Evolutionary conservation across 2,888 invertebrate genomes (phyloP), one percentile per base, ranked within the genome.

Genomic region (Drosophila suboccidentalis): DNA sequence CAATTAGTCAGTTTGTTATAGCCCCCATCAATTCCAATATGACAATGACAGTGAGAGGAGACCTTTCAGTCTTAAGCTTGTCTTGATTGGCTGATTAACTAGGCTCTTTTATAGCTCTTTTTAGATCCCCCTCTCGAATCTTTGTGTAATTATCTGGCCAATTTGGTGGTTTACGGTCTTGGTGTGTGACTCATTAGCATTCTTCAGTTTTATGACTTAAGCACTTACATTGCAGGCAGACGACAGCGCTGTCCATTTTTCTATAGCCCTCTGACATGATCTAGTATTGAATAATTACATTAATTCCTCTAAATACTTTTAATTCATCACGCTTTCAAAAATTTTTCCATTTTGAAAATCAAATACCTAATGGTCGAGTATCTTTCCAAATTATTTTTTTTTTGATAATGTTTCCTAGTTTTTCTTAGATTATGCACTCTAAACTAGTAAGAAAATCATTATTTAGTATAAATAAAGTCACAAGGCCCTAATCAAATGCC

Each of bases 121-220:
- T 43, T 4, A 43, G 19, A 13, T 34, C 9, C 13, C 17, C 26
- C 38, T 9, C 43, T 43, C 43, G 4, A 17, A 2, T 39, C 22
- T 36, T 4, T 59, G 46, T 13, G 38, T 57, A 72, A 60, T 71
- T 71, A 61, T 26, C 57, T 38, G 53, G 38, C 13, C 60, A 65
- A 71, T 53, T 71, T 66, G 50, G 19, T 59, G 47, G 49, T 26
- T 71, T 70, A 60, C 44, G 15, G 19, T 11, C 49, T 61, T 54
- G 26, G 22, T 17, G 19, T 54, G 44, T 47, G 58, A 38, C 51
- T 73, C 73, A 74, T 74, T 73, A 69, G 69, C 39, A 47, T 47
- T 68, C 32, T 44, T 29, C 15, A 19, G 41, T 58, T 73, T 73
- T 68, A 73, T 62, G 41, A 39, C 68, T 43, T 5, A 19, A 13